Conservation (phyloP, 2,797 vertebrate species). For the Thaleichthys pacificus region DNA sequence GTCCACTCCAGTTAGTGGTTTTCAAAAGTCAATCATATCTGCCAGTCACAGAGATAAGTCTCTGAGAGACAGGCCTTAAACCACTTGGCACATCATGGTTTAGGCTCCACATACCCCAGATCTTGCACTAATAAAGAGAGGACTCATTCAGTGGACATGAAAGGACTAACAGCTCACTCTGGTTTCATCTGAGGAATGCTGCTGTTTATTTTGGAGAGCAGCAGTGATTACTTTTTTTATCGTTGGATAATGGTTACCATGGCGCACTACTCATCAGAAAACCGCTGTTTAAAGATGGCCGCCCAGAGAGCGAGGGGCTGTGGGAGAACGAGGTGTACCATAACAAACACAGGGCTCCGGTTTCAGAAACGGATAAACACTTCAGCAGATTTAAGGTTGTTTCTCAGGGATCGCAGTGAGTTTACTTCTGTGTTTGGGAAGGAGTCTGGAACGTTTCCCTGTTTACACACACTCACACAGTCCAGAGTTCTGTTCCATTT, state of each 20-base stretch:
- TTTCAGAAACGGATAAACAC: slow-evolving; percentile 42
- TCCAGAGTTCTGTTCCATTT: neutral
- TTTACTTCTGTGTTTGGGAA: neutral
- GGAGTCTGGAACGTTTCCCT: neutral
- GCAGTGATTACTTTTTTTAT: slow-evolving; percentile 49
- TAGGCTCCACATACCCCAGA: neutral
- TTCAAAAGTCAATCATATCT: no score
- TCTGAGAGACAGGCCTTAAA: no score
- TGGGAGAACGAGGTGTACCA: neutral
- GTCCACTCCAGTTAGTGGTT: no score
- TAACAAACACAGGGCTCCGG: slow-evolving; percentile 42
- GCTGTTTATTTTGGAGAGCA: slow-evolving; percentile 54
- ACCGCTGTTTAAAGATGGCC: slow-evolving; percentile 11
- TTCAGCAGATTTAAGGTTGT: slow-evolving; percentile 35
- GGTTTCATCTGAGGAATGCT: slow-evolving; percentile 25
- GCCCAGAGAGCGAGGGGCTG: slow-evolving; percentile 11
- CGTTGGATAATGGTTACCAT: slow-evolving; percentile 53
- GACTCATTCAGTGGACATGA: slow-evolving; percentile 39
- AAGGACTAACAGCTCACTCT: slow-evolving; percentile 34
- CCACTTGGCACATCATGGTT: no score
- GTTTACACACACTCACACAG: neutral
- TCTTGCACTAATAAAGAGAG: slow-evolving; percentile 17
- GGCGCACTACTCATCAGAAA: slow-evolving; percentile 27
- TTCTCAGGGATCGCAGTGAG: slow-evolving; percentile 34
- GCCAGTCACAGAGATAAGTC: no score